Conservation (phyloP, 2,797 vertebrate genomes). For the Lutjanus campechanus region DNA sequence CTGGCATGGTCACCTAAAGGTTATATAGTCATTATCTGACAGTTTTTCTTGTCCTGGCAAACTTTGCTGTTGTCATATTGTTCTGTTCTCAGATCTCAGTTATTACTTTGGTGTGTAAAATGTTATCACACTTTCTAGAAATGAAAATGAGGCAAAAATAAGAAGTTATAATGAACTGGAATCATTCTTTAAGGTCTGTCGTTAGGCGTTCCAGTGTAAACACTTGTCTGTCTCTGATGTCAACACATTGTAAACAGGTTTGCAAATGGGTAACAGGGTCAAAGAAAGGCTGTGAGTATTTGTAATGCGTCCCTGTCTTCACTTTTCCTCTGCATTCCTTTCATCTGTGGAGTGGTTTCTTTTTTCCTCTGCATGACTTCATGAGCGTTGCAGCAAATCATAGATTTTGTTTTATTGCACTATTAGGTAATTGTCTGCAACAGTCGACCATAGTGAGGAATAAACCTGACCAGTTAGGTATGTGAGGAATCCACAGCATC, state of each 20-base stretch:
- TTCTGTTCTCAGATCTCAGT: background rate
- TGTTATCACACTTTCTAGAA: background rate
- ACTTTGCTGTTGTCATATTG: background rate
- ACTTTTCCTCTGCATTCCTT: slow-evolving; percentile 67
- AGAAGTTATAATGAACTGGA: background rate
- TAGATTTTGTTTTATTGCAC: slow-evolving; percentile 73
- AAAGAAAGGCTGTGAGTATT: slow-evolving; percentile 40
- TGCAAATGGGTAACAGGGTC: slow-evolving; percentile 10
- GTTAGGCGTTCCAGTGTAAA: slow-evolving; percentile 8
- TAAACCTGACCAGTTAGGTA: slow-evolving; percentile 79
- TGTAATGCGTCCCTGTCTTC: slow-evolving; percentile 25
- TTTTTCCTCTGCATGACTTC: slow-evolving; percentile 75
- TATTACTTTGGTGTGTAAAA: background rate
- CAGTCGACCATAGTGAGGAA: slow-evolving; percentile 62
- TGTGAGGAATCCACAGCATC: slow-evolving; percentile 78
- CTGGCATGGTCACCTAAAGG: too few species aligned
- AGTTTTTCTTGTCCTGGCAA: background rate
- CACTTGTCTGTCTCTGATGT: slow-evolving; percentile 22
- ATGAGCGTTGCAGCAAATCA: slow-evolving; percentile 44
- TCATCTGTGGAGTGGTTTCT: slow-evolving; percentile 66
- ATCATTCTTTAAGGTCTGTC: slow-evolving; percentile 16
- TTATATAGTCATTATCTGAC: background rate
- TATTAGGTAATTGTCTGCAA: slow-evolving; percentile 77
- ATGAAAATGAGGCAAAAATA: slow-evolving; percentile 4
- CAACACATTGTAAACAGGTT: slow-evolving; percentile 19